Base-by-base conservation (phyloP, 2,113 vertebrate genomes). In the Aspidoscelis tigris region DNA sequence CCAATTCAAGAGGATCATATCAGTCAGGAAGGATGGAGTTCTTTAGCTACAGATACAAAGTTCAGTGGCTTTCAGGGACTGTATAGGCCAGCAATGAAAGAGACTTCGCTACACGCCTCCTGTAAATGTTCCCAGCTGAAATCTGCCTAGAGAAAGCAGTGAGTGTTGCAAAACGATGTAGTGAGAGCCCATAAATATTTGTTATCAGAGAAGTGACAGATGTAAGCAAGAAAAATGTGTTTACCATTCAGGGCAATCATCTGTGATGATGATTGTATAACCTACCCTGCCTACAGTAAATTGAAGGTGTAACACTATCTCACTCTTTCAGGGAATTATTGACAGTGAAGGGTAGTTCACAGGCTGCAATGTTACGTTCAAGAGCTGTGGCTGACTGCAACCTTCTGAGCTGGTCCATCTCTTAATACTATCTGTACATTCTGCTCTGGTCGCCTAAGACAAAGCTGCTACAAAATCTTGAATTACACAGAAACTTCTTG, bases 171-270 rank as follows among this genome's bases (percentile, higher is more conserved):
- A 61, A 70, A 21, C 72, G 88, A 61, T 61, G 9, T 88, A 92
- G 80, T 41, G 87, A 7, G 89, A 72, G 4, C 7, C 84, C 76
- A 41, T 69, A 90, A 81, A 69, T 78, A 55, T 82, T 88, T 88
- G 80, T 71, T 87, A 80, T 61, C 69, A 84, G 11, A 81, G 70
- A 81, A 88, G 78, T 53, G 22, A 84, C 89, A 89, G 84, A 89
- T 58, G 53, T 74, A 88, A 89, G 69, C 14, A 88, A 83, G 86
- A 84, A 0, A 78, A 86, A 82, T 86, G 64, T 86, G 26, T 66
- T 89, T 47, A 20, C 26, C 82, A 16, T 43, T 68, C 70, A 83
- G 47, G 61, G 81, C 81, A 83, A 79, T 85, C 77, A 85, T 85
- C 83, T 80, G 77, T 80, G 77, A 83, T 78, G 76, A 74, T 87